phyloP scores from a whole-genome alignment of 2,888 invertebrate species.

The Gasteruption jaculator region DNA sequence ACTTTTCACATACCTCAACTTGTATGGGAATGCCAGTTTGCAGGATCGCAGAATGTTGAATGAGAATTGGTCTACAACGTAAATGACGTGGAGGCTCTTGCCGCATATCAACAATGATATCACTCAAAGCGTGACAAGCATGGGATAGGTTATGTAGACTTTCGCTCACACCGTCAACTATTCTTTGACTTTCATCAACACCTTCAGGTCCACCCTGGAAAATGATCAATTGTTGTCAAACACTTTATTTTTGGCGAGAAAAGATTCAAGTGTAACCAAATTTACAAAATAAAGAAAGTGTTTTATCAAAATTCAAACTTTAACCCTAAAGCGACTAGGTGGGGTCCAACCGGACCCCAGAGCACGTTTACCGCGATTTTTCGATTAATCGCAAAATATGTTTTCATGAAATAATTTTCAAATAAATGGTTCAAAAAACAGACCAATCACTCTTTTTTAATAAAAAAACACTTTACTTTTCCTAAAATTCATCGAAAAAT shows the following conservation, averaged over 20 bases:
- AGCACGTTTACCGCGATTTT: no score
- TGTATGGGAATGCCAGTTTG: slow-evolving; percentile 66
- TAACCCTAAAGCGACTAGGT: no score
- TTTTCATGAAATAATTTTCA: no score
- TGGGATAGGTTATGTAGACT: slow-evolving; percentile 83
- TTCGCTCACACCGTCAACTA: slow-evolving; percentile 72
- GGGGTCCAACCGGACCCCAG: no score
- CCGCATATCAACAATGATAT: slow-evolving; percentile 71
- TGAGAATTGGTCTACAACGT: slow-evolving; percentile 67
- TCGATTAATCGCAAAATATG: no score
- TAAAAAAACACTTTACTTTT: no score
- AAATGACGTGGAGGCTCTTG: slow-evolving; percentile 67
- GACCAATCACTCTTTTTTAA: no score
- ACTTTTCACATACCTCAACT: slow-evolving; percentile 52
- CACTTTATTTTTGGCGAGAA: no score
- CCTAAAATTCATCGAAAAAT: no score
- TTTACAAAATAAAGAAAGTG: slow-evolving; percentile 29
- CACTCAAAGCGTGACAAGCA: slow-evolving; percentile 84
- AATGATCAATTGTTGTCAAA: background rate
- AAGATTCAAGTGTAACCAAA: no score
- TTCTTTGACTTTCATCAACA: slow-evolving; percentile 59
- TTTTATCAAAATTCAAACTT: background rate
- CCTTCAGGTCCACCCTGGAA: slow-evolving; percentile 41
- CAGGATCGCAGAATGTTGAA: slow-evolving; percentile 65
- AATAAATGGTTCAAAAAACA: no score